Evolutionary conservation across 2,888 invertebrate species (phyloP), one percentile per base, ranked within the genome.

Genomic region (Coenonympha arcania): DNA sequence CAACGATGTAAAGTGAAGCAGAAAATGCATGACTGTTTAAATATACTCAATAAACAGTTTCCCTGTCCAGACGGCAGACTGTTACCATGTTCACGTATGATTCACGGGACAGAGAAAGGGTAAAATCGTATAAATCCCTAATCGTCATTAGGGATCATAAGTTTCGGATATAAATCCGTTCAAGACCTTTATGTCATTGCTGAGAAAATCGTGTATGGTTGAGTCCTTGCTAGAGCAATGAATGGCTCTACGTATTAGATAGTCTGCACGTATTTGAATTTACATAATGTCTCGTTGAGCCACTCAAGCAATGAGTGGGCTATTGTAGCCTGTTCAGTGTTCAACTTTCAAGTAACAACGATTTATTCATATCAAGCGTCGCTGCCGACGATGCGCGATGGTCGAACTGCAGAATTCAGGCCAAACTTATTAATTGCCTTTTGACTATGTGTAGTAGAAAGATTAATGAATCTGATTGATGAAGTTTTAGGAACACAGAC

Each of bases 261-360:
- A 56, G 54, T 57, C 65, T 66, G 42, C 49, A 24, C 48, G 47
- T 46, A 54, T 62, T 61, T 57, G 56, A 60, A 60, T 64, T 56
- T 55, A 59, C 59, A 59, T 56, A 62, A 62, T 56, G 61, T 58
- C 56, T 58, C 58, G 54, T 63, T 61, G 63, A 54, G 42, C 37
- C 50, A 48, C 39, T 48, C 54, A 20, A 52, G 48, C 45, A 55
- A 48, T 57, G 55, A 52, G 48, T 48, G 55, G 46, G 20, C 50
- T 54, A 50, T 55, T 55, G 51, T 51, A 24, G 11, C 11, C 34
- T 45, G 49, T 26, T 48, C 40, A n/a, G n/a, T n/a, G n/a, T n/a
- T n/a, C n/a, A 28, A 46, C 28, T 40, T n/a, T n/a, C n/a, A 28
- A 46, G 30, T 40, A 18, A 52, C 50, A 55, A 42, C 46, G 48